These are phyloP conservation scores for Choloepus hoffmanni DNA, from an alignment of 2,113 vertebrate genomes.

Conservation along the genomic window DNA sequence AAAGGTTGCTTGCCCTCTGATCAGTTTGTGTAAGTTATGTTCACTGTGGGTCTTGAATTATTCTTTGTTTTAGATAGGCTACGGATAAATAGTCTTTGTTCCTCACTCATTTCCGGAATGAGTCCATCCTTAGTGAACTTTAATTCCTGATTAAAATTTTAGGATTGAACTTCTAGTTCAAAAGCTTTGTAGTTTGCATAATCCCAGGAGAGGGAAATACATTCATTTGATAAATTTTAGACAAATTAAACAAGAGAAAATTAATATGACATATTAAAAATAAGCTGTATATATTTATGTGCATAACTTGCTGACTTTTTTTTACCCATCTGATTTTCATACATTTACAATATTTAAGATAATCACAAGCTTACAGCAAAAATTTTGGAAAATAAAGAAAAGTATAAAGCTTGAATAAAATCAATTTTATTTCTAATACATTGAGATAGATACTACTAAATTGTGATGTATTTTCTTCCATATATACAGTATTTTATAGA, in stretches of 20 bases:
- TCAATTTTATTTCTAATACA: not conserved
- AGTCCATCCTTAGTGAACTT: not conserved
- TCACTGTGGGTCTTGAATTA: not conserved
- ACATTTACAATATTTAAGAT: constrained; percentile 13
- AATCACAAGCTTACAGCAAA: not conserved
- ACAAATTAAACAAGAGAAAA: constrained; percentile 49
- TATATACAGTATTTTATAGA: not conserved
- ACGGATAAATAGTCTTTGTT: not conserved
- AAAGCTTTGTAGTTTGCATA: not conserved
- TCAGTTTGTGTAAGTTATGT: not conserved
- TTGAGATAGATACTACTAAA: constrained; percentile 2
- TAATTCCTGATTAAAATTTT: not conserved
- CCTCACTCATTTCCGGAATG: not conserved
- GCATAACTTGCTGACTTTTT: not conserved
- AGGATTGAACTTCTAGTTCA: not conserved
- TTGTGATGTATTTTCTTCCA: constrained; percentile 1
- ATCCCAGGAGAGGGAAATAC: not conserved
- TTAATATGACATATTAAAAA: not conserved
- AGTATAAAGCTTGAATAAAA: not conserved
- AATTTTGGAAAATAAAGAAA: not conserved
- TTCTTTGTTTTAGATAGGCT: not conserved
- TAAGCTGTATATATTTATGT: not conserved
- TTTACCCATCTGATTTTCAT: not conserved
- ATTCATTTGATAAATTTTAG: constrained; percentile 4
- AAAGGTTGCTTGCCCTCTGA: not conserved